Evolutionary conservation across 2,113 vertebrate species (phyloP), one percentile per base, ranked within the genome.

Genomic region (Syngnathus typhle): DNA sequence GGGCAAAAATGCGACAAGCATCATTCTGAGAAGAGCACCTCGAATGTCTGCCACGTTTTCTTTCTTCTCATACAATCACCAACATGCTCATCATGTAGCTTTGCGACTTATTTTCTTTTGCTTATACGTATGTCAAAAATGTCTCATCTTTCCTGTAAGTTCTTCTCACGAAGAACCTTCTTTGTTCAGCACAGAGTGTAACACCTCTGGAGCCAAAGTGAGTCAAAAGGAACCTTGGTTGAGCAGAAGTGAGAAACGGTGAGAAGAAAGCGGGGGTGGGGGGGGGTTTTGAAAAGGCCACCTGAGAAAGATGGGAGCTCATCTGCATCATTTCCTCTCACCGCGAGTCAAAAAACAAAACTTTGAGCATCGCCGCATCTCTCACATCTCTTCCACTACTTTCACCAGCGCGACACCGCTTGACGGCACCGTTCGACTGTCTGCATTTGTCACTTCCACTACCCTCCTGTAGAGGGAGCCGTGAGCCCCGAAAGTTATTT

Each of bases 11-110:
- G 27, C 69, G 75, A 78, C 76, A 71, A 8, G 27, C 49, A 64
- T 66, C n/a, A 0, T 87, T 84, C 84, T 69, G 76, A 73, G 84
- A 89, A 86, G 65, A 78, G 75, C 3, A 2, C 15, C 2, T 9
- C 1, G 5, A 8, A n/a, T 3, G 49, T 52, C 49, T 52, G 3
- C 49, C 49, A 21, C 49, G 21, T 21, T n/a, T 10, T 8, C 9
- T n/a, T n/a, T 1, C 19, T 52, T 52, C 19, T 10, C 8, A 52
- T n/a, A 52, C 3, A 8, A 21, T 52, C n/a, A 52, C 19, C 19
- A 21, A 4, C 5, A 52, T 3, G 4, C 19, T 52, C 9, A 9
- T 19, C 18, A 18, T 16, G 46, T 16, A 49, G 16, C 6, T 49
- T 49, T 7, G 16, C 6, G 46, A 49, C 5, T 16, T 47, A 16